Conservation (phyloP, 2,797 vertebrate genomes). For the Selene dorsalis region DNA sequence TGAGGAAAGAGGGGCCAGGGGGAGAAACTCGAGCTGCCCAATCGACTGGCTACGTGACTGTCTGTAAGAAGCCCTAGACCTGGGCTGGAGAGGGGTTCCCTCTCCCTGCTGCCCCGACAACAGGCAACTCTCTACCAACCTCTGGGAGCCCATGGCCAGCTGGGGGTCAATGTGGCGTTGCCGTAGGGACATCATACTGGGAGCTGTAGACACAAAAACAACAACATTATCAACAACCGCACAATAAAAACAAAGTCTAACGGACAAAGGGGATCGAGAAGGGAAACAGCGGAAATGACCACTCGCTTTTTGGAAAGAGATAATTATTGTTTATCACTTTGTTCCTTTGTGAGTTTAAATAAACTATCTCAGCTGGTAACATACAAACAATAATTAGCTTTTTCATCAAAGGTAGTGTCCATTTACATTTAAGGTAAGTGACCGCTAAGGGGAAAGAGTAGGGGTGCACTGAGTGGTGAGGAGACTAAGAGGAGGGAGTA, state of each 20-base stretch:
- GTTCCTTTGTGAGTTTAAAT: too few relatives aligned
- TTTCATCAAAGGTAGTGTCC: background rate
- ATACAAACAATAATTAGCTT: background rate
- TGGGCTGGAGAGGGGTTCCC: slow-evolving; percentile 78
- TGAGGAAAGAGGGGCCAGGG: slow-evolving; percentile 83
- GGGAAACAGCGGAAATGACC: slow-evolving; percentile 18
- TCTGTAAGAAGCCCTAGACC: slow-evolving; percentile 85
- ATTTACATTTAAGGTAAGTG: slow-evolving; percentile 13
- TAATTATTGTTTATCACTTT: background rate
- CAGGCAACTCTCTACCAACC: slow-evolving; percentile 96
- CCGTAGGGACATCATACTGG: slow-evolving; percentile 93
- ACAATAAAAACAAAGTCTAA: background rate
- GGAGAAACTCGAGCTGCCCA: slow-evolving; percentile 85
- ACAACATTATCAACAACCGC: slow-evolving; percentile 48
- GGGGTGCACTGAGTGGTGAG: slow-evolving; percentile 27
- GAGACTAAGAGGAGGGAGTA: slow-evolving; percentile 31
- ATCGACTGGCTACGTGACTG: slow-evolving; percentile 90
- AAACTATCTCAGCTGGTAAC: background rate
- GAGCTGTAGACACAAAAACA: slow-evolving; percentile 87
- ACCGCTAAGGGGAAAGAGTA: slow-evolving; percentile 21
- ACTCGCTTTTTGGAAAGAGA: background rate
- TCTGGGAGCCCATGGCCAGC: slow-evolving; percentile 94
- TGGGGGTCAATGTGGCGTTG: slow-evolving; percentile 94
- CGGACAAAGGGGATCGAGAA: slow-evolving; percentile 7
- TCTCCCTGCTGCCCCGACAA: slow-evolving; percentile 81